Percentiles rank a stretch among this genome's conserved stretches.
These are phyloP conservation scores for Microcebus griseorufus DNA, from an alignment of 2,113 vertebrate genomes.

Conservation along the genomic window DNA sequence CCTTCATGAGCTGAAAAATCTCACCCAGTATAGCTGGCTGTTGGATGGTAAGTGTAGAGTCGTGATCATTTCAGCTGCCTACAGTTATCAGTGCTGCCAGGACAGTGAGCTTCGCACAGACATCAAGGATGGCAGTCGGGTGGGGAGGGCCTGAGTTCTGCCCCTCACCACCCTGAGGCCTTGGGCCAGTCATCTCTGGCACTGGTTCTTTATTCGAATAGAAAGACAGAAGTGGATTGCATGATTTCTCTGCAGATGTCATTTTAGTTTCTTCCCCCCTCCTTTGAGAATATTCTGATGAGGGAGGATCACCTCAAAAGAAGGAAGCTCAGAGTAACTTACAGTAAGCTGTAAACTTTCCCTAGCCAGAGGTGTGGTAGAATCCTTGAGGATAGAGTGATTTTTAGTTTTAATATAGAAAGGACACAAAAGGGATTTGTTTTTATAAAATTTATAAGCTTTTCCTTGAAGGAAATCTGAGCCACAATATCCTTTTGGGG, in stretches of 20 bases:
- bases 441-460: background rate
- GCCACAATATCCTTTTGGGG: background rate
- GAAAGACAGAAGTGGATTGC: background rate
- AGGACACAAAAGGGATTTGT: background rate
- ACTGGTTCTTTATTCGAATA: background rate
- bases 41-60: conserved; percentile 90
- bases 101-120: background rate
- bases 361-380: background rate
- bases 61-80: background rate
- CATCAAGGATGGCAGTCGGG: background rate
- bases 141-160: background rate
- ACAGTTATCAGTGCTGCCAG: background rate
- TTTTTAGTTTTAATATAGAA: background rate
- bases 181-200: background rate
- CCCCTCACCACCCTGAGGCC: background rate
- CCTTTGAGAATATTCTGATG: background rate
- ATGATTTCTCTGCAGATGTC: background rate
- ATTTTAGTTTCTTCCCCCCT: background rate
- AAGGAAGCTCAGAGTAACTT: background rate
- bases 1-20: conserved; percentile 89
- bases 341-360: background rate
- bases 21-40: conserved; percentile 89
- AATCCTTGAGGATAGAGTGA: background rate
- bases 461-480: background rate
- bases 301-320: background rate